These are phyloP conservation scores for Drosophila dives DNA, from an alignment of 2,888 invertebrate species.

Conservation along the genomic window DNA sequence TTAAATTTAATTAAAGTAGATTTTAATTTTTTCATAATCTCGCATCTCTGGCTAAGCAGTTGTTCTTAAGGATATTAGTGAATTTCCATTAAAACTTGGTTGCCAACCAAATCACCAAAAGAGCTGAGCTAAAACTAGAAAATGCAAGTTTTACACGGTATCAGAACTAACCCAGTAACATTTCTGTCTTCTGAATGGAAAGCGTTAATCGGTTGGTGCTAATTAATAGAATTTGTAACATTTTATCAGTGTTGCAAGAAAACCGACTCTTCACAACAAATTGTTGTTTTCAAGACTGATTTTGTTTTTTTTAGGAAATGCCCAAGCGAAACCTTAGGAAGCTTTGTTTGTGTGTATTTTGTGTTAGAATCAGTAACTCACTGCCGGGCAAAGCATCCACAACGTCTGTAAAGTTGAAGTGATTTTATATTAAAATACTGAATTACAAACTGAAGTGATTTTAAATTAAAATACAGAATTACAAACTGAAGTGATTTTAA, in stretches of 20 bases:
- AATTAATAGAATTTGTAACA: slow-evolving; percentile 70
- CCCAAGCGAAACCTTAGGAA: slow-evolving; percentile 42
- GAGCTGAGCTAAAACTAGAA: slow-evolving; percentile 60
- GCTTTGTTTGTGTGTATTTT: slow-evolving; percentile 10
- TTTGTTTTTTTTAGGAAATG: slow-evolving; percentile 21
- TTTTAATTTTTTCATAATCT: background rate
- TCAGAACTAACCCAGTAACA: slow-evolving; percentile 39
- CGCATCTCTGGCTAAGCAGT: too few relatives aligned
- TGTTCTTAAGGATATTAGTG: slow-evolving; percentile 29
- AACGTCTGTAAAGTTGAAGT: slow-evolving; percentile 39
- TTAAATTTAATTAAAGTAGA: background rate
- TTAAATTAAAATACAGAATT: background rate
- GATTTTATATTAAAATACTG: slow-evolving; percentile 1
- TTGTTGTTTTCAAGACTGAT: slow-evolving; percentile 11
- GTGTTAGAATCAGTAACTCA: slow-evolving; percentile 51
- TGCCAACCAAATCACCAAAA: background rate
- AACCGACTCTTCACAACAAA: slow-evolving; percentile 3
- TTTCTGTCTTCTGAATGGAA: slow-evolving; percentile 23
- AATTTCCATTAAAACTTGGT: slow-evolving; percentile 8
- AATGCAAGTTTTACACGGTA: slow-evolving; percentile 68
- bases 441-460: slow-evolving; percentile 6
- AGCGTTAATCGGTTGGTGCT: slow-evolving; percentile 64
- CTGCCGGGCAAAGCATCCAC: slow-evolving; percentile 45
- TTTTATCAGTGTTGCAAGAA: slow-evolving; percentile 40
- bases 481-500: slow-evolving; percentile 6